A percentile compares a stretch with the other conserved stretches of the same genome.
Evolutionary conservation across 2,113 vertebrate species (phyloP).

Genomic region (Myrmecobius fasciatus): DNA sequence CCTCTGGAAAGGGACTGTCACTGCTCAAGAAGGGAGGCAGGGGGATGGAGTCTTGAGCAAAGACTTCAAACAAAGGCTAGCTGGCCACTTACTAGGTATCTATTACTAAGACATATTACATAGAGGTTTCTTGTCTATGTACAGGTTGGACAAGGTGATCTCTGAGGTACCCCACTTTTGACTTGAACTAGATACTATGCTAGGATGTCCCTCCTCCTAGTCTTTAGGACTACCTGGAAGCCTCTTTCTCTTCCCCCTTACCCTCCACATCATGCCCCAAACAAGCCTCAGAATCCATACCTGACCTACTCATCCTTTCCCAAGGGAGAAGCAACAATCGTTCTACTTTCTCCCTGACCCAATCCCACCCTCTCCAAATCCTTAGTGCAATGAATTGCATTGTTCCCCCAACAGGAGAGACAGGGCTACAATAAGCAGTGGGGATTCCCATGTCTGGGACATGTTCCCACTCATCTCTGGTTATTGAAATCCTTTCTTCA

Average conservation of each 20-base stretch:
- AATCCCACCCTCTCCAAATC: background rate
- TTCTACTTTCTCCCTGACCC: background rate
- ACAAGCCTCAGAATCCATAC: background rate
- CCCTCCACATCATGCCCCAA: background rate
- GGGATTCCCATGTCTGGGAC: background rate
- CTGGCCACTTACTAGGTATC: background rate
- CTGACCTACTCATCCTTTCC: background rate
- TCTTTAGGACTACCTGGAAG: background rate
- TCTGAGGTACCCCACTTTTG: background rate
- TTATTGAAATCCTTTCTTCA: background rate
- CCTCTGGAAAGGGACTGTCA: background rate
- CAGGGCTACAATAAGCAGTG: too few species aligned
- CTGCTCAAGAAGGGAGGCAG: background rate
- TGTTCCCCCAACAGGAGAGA: background rate
- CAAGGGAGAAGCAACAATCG: background rate
- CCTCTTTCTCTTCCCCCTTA: background rate
- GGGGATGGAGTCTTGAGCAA: background rate
- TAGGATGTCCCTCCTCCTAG: background rate
- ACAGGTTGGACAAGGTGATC: background rate
- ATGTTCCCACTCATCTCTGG: background rate
- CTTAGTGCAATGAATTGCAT: background rate
- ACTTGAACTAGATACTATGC: slow-evolving; percentile 10
- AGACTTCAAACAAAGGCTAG: background rate
- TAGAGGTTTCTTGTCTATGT: background rate
- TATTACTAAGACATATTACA: background rate